These are phyloP conservation scores for Calosoma granatense DNA, from an alignment of 1,140 invertebrate species.

Conservation along the genomic window DNA sequence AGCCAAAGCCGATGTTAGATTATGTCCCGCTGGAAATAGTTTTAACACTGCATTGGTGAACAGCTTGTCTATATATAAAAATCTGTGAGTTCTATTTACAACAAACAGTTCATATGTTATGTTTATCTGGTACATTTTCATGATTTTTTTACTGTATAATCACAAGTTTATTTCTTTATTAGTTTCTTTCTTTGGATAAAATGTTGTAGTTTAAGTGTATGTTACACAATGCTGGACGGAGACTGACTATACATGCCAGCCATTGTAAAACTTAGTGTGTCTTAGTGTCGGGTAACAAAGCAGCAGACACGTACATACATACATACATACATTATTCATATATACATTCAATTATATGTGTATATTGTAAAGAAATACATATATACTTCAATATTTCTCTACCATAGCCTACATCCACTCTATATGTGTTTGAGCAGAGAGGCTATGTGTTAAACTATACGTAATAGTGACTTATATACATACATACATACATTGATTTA, in stretches of 20 bases:
- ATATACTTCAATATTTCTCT: too few species aligned
- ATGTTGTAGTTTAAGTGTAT: conserved; percentile 29
- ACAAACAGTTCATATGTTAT: conserved; percentile 11
- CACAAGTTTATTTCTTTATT: conserved; percentile 12
- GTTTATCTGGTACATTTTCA: conserved; percentile 23
- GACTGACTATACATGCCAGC: conserved; percentile 34
- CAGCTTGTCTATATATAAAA: conserved; percentile 2
- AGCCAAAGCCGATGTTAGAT: background rate
- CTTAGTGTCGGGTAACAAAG: conserved; percentile 28
- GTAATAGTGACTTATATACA: too few species aligned
- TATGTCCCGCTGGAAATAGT: background rate
- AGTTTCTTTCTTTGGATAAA: background rate
- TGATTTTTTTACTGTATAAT: conserved; percentile 20
- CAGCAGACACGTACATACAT: background rate
- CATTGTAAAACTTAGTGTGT: conserved; percentile 24
- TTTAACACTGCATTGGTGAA: background rate
- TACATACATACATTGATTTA: too few species aligned
- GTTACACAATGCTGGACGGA: conserved; percentile 31
- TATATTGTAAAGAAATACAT: too few species aligned
- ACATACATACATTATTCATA: background rate
- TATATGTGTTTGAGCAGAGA: too few species aligned
- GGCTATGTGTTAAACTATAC: too few species aligned
- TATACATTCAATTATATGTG: background rate
- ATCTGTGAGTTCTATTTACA: conserved; percentile 6
- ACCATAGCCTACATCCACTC: too few species aligned